phyloP scores from a whole-genome alignment of 2,797 vertebrate genomes.

The Poliocrania exsul region DNA sequence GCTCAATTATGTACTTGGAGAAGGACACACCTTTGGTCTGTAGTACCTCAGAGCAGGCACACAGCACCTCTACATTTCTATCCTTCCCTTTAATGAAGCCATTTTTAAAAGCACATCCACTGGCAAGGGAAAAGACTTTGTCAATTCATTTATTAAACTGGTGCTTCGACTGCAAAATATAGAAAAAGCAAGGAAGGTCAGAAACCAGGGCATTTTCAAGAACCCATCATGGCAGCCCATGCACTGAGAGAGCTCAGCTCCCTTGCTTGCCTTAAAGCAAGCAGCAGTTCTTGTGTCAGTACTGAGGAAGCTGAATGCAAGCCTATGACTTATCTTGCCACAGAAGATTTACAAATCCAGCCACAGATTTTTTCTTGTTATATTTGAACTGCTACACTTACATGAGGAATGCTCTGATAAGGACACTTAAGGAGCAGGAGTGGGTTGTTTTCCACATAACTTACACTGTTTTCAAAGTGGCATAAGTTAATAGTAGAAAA shows the following conservation, averaged over 20 bases:
- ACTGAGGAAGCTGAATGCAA: not conserved
- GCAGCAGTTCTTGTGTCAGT: not conserved
- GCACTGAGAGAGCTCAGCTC: not conserved
- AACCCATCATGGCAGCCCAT: not conserved
- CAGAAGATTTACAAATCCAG: not conserved
- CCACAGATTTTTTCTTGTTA: not conserved
- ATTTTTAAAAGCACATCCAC: not conserved
- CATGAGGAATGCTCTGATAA: not conserved
- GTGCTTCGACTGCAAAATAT: not conserved
- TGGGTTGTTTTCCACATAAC: conserved; percentile 11
- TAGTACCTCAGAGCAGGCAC: not conserved
- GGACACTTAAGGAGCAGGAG: not conserved
- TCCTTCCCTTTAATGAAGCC: not conserved
- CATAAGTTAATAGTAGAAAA: not conserved
- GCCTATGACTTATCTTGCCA: not conserved
- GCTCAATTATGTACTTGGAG: not conserved
- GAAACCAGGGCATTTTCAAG: not conserved
- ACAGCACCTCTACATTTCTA: not conserved
- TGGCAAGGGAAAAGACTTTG: not conserved
- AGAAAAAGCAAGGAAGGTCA: not conserved
- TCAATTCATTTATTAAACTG: not conserved
- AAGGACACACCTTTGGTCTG: not conserved
- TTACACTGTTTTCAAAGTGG: not conserved
- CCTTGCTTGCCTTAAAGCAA: not conserved
- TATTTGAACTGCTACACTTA: not conserved